phyloP scores from a whole-genome alignment of 2,113 vertebrate species.

The Hypanus sabinus region DNA sequence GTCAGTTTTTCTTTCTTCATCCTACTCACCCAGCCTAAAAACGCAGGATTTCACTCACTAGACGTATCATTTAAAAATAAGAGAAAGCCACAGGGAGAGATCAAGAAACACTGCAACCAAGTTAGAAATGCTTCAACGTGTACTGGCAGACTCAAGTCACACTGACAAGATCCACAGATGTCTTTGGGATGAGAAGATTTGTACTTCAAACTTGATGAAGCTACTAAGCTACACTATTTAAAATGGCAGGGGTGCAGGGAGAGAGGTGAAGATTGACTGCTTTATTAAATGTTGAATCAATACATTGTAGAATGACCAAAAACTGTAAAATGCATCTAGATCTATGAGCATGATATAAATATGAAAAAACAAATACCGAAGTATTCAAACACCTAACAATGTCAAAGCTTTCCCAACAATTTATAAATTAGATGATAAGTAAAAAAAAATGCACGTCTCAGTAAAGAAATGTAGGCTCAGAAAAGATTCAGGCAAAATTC shows the following conservation, averaged over 20 bases:
- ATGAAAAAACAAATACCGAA: not conserved
- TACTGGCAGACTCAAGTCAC: not conserved
- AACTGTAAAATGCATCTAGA: not conserved
- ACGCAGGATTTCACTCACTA: not conserved
- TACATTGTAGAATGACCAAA: not conserved
- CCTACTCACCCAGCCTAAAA: not conserved
- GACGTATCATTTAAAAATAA: not conserved
- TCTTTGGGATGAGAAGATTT: not conserved
- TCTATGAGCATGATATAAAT: not conserved
- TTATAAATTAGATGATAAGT: not conserved
- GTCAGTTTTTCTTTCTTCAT: not conserved
- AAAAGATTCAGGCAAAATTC: not conserved
- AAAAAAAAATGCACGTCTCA: not conserved
- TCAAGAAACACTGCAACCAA: not conserved
- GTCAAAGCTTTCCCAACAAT: too few species aligned
- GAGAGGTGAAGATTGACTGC: not conserved
- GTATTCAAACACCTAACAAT: not conserved
- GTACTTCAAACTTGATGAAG: not conserved
- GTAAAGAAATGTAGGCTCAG: not conserved
- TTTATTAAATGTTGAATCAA: not conserved
- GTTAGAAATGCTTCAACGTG: not conserved
- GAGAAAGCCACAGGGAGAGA: not conserved
- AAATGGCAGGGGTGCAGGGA: not conserved
- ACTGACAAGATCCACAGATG: not conserved
- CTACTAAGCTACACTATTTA: not conserved